These are phyloP conservation scores for Lasiommata megera DNA, from an alignment of 2,888 invertebrate species.

Conservation along the genomic window DNA sequence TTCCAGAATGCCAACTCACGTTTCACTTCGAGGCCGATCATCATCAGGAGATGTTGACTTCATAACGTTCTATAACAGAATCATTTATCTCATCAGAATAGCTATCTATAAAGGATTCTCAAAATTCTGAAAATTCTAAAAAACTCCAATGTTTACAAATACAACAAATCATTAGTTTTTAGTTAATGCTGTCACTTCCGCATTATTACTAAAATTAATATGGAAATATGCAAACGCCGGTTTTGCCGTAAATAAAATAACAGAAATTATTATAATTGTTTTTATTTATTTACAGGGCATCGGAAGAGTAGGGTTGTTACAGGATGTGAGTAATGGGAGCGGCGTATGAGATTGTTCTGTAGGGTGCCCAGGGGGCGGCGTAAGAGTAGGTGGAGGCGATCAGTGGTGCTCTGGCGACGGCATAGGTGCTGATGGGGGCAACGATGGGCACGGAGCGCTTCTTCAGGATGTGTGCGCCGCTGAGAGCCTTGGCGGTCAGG, in stretches of 20 bases:
- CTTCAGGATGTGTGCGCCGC: slow-evolving; percentile 46
- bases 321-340: slow-evolving; percentile 44
- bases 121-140: no score
- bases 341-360: slow-evolving; percentile 21
- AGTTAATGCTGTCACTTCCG: no score
- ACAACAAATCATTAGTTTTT: no score
- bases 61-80: no score
- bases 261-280: background rate
- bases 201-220: no score
- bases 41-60: no score
- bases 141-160: no score
- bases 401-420: slow-evolving; percentile 34
- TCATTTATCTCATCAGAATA: no score
- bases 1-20: no score
- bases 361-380: slow-evolving; percentile 23
- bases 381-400: slow-evolving; percentile 27
- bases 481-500: slow-evolving; percentile 57
- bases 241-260: slow-evolving; percentile 1
- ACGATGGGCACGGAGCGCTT: slow-evolving; percentile 45
- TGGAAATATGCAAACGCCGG: no score
- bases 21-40: no score
- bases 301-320: slow-evolving; percentile 36
- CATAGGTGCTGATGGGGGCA: slow-evolving; percentile 31
- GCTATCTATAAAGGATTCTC: no score
- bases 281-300: slow-evolving; percentile 1